phyloP scores from a whole-genome alignment of 2,113 vertebrate genomes.

The Elachura formosa region DNA sequence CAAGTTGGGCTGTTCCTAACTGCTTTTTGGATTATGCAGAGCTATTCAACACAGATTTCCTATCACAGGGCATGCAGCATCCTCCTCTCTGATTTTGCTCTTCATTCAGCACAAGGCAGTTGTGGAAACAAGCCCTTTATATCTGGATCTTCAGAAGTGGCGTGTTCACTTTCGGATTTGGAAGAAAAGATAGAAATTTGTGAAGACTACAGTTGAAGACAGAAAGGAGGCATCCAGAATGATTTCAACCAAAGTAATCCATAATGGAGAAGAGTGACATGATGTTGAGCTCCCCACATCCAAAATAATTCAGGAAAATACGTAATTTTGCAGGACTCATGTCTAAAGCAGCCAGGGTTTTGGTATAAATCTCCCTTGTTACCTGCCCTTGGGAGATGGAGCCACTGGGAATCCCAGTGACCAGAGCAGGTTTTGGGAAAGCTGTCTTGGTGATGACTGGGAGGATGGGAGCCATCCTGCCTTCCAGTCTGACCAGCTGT shows the following conservation, averaged over 20 bases:
- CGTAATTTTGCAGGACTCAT: background rate
- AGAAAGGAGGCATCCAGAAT: background rate
- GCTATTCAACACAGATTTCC: background rate
- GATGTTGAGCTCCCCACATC: background rate
- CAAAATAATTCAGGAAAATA: background rate
- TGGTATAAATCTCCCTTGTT: background rate
- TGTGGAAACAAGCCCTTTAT: background rate
- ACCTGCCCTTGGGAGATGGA: background rate
- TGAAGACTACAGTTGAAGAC: background rate
- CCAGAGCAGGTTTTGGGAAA: background rate
- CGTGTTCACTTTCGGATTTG: background rate
- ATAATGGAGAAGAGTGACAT: background rate
- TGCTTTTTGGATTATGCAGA: background rate
- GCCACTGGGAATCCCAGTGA: background rate
- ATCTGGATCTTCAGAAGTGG: background rate
- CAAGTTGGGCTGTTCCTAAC: background rate
- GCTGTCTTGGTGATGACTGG: background rate
- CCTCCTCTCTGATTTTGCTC: background rate
- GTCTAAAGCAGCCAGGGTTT: background rate
- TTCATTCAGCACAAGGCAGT: background rate
- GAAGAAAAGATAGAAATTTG: background rate
- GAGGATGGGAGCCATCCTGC: background rate
- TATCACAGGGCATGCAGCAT: background rate
- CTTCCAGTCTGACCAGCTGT: slow-evolving; percentile 2
- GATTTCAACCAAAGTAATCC: background rate